phyloP scores from a whole-genome alignment of 1,140 invertebrate genomes.

The Hyphantria cunea region DNA sequence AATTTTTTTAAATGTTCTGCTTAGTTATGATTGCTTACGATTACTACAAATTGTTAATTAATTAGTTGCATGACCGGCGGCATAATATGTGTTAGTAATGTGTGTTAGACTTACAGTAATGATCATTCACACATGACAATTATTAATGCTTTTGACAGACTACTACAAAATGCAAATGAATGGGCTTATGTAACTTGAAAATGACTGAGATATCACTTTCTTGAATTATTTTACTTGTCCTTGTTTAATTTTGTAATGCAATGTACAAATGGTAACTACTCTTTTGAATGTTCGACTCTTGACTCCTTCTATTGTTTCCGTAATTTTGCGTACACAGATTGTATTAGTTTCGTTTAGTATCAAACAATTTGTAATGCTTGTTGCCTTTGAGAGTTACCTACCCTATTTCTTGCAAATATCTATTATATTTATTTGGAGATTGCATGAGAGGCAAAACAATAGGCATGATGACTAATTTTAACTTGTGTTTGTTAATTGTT shows the following conservation, averaged over 20 bases:
- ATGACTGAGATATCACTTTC: background rate
- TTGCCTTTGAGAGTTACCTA: too few relatives aligned
- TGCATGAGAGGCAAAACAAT: too few relatives aligned
- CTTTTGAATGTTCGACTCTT: too few relatives aligned
- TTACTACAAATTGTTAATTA: slow-evolving; percentile 4
- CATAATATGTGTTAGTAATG: slow-evolving; percentile 17
- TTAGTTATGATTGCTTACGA: background rate
- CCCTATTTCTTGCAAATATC: too few relatives aligned
- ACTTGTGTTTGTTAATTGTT: too few relatives aligned
- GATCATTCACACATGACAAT: slow-evolving; percentile 22
- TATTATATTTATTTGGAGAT: too few relatives aligned
- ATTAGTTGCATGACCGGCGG: slow-evolving; percentile 8
- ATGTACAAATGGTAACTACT: too few relatives aligned
- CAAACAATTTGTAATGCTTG: too few relatives aligned
- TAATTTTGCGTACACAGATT: too few relatives aligned
- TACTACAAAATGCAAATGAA: slow-evolving; percentile 7
- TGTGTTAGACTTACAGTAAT: slow-evolving; percentile 7
- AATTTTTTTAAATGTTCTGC: slow-evolving; percentile 2
- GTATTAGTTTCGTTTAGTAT: too few relatives aligned
- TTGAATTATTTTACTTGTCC: slow-evolving; percentile 1
- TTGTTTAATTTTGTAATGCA: slow-evolving; percentile 4
- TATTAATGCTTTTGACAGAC: slow-evolving; percentile 20
- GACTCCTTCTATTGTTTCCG: slow-evolving; percentile 11
- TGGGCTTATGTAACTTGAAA: slow-evolving; percentile 5
- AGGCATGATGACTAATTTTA: too few relatives aligned